Conservation (phyloP, 2,797 vertebrate species). For the Mallotus villosus region DNA sequence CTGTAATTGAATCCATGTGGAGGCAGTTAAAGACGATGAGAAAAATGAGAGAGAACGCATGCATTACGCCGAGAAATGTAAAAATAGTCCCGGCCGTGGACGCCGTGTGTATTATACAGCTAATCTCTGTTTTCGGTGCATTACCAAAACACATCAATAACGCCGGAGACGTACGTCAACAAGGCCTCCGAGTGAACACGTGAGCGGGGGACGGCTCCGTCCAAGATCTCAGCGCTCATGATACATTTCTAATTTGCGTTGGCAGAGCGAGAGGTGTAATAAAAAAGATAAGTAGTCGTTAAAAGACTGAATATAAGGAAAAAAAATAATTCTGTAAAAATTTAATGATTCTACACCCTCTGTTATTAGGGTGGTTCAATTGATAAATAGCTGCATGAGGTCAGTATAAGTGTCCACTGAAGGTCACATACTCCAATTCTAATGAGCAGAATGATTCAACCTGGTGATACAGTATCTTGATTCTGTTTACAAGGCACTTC, state of each 20-base stretch:
- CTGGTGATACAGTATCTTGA: too few relatives aligned
- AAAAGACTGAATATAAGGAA: conserved; percentile 4
- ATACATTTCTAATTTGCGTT: not conserved
- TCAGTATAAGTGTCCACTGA: too few relatives aligned
- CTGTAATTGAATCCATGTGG: conserved; percentile 67
- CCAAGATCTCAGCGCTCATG: not conserved
- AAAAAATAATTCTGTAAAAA: not conserved
- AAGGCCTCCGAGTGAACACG: not conserved
- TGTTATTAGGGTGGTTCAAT: conserved; percentile 7
- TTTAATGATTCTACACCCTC: conserved; percentile 3
- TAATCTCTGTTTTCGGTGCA: conserved; percentile 29
- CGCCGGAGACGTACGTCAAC: not conserved
- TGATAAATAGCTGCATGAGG: conserved; percentile 27
- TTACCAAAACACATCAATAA: conserved; percentile 16
- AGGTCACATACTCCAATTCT: too few relatives aligned
- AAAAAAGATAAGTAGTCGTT: conserved; percentile 8
- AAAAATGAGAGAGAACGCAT: conserved; percentile 50
- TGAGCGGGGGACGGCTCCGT: not conserved
- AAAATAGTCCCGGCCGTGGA: conserved; percentile 32
- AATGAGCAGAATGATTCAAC: too few relatives aligned
- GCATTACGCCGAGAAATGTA: conserved; percentile 34
- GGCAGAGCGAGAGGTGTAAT: conserved; percentile 8
- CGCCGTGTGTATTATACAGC: conserved; percentile 22
- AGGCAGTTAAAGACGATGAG: conserved; percentile 51
- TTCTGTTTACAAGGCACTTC: too few relatives aligned